These are phyloP conservation scores for Papilio glaucus DNA, from an alignment of 1,140 invertebrate species.

Conservation along the genomic window DNA sequence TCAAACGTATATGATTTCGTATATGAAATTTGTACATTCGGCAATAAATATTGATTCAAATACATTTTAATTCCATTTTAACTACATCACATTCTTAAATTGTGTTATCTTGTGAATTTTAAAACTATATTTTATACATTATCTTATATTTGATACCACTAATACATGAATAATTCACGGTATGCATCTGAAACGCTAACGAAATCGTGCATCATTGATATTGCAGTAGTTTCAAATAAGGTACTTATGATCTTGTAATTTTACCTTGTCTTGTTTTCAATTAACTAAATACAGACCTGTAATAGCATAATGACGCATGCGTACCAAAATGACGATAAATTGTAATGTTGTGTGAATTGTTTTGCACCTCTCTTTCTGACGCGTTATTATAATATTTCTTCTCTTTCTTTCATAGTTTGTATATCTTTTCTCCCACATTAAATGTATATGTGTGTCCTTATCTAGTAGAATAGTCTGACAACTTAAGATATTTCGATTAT, in stretches of 20 bases:
- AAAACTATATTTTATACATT: too few relatives aligned
- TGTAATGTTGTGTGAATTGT: conserved; percentile 65
- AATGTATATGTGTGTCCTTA: conserved; percentile 49
- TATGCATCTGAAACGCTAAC: too few relatives aligned
- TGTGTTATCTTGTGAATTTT: too few relatives aligned
- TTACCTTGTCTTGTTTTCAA: conserved; percentile 9
- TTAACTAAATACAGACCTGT: conserved; percentile 59
- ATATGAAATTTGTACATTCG: too few relatives aligned
- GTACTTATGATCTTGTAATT: not conserved
- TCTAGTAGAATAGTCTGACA: conserved; percentile 58
- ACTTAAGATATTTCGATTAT: conserved; percentile 43
- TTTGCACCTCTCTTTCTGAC: conserved; percentile 63
- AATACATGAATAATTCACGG: too few relatives aligned
- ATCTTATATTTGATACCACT: too few relatives aligned
- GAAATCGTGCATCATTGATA: not conserved
- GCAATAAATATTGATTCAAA: too few relatives aligned
- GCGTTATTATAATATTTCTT: conserved; percentile 20
- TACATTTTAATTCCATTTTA: too few relatives aligned
- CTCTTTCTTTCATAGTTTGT: conserved; percentile 46
- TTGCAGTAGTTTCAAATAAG: not conserved
- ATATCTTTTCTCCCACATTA: conserved; percentile 43
- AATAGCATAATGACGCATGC: conserved; percentile 73
- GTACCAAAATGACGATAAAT: conserved; percentile 71
- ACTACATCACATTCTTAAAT: too few relatives aligned
- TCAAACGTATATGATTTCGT: too few relatives aligned